Percentiles rank a stretch among this genome's conserved stretches.
These are phyloP conservation scores for Halocaridina rubra DNA, from an alignment of 2,888 invertebrate genomes.

Conservation along the genomic window DNA sequence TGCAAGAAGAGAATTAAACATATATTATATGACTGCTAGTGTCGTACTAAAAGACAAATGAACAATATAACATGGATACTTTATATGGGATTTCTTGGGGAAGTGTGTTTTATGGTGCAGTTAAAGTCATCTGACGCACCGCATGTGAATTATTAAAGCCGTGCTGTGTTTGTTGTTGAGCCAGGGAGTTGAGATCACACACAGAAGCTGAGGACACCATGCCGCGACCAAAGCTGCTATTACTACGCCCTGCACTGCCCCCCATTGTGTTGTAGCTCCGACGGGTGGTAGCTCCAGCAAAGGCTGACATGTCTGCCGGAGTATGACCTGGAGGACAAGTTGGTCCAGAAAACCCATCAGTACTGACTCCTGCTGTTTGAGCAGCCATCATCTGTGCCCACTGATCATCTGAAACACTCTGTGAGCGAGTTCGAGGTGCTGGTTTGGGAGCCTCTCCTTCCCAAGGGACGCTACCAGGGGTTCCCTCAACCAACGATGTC, in stretches of 20 bases:
- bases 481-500: constrained; percentile 48
- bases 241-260: not conserved
- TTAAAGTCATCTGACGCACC: constrained; percentile 17
- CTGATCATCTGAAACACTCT: constrained; percentile 62
- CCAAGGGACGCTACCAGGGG: constrained; percentile 18
- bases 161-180: constrained; percentile 51
- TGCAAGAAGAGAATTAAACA: no score
- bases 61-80: not conserved
- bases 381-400: constrained; percentile 56
- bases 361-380: not conserved
- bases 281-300: constrained; percentile 36
- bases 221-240: constrained; percentile 37
- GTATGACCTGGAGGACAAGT: constrained; percentile 40
- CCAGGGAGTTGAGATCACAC: constrained; percentile 60
- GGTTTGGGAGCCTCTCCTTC: constrained; percentile 33
- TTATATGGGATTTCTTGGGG: not conserved
- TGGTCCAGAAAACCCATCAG: constrained; percentile 1
- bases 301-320: constrained; percentile 46
- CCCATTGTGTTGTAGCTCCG: constrained; percentile 37
- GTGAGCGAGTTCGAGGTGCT: constrained; percentile 35
- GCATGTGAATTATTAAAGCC: constrained; percentile 30
- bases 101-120: not conserved
- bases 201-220: constrained; percentile 62
- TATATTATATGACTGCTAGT: no score
- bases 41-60: not conserved